A percentile compares a stretch with the other conserved stretches of the same genome.
phyloP scores from a whole-genome alignment of 2,888 invertebrate genomes.

The Brachylomia viminalis region DNA sequence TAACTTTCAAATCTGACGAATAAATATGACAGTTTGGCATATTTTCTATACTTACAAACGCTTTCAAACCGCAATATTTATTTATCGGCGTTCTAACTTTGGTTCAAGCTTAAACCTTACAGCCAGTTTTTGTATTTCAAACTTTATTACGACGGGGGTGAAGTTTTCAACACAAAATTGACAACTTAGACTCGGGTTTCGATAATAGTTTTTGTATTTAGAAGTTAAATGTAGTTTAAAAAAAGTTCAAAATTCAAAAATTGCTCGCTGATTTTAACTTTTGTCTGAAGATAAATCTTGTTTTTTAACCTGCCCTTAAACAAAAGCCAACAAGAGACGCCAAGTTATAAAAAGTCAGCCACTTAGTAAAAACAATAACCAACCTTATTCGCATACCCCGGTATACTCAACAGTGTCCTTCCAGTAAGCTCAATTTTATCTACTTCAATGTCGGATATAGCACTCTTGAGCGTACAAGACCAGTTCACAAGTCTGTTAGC shows the following conservation, averaged over 20 bases:
- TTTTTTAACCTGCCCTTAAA: neutral
- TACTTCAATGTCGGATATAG: slow-evolving; percentile 99
- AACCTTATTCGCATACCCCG: slow-evolving; percentile 96
- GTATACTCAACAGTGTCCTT: slow-evolving; percentile 96
- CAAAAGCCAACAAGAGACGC: too few relatives aligned
- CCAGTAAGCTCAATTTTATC: slow-evolving; percentile 98
- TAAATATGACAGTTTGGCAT: too few relatives aligned
- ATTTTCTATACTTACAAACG: too few relatives aligned
- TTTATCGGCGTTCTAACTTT: too few relatives aligned
- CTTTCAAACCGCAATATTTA: too few relatives aligned
- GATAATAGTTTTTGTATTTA: neutral
- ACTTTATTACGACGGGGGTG: neutral
- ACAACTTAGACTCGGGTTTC: neutral
- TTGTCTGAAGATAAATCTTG: neutral
- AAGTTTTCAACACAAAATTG: neutral
- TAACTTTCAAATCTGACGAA: too few relatives aligned
- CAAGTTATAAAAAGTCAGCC: neutral
- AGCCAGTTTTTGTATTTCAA: neutral
- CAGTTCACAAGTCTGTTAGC: slow-evolving; percentile 98
- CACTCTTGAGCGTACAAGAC: slow-evolving; percentile 99
- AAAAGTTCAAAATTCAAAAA: neutral
- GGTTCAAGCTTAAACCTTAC: too few relatives aligned
- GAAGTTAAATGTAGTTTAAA: neutral
- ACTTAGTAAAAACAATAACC: neutral
- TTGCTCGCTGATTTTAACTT: neutral